These are phyloP conservation scores for Crossocerus cetratus DNA, from an alignment of 2,888 invertebrate species.

Conservation along the genomic window DNA sequence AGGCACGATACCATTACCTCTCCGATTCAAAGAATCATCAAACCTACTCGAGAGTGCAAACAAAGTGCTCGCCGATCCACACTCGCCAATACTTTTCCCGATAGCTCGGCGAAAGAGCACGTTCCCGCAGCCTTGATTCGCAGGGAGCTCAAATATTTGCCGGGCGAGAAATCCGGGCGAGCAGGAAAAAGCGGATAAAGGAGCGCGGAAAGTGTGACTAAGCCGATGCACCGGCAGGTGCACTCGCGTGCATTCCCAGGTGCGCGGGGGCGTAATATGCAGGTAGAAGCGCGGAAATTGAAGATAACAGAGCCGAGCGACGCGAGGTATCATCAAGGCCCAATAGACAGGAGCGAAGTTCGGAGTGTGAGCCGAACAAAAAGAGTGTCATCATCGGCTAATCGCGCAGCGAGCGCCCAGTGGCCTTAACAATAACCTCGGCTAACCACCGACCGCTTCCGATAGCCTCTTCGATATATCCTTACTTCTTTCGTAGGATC, in stretches of 20 bases:
- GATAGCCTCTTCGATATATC: conserved; percentile 20
- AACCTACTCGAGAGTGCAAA: too few relatives aligned
- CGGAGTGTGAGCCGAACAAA: conserved; percentile 37
- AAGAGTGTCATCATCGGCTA: conserved; percentile 48
- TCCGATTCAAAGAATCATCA: too few relatives aligned
- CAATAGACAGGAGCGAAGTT: conserved; percentile 44
- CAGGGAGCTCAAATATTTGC: neutral
- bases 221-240: conserved; percentile 51
- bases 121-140: conserved; percentile 10
- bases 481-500: conserved; percentile 5
- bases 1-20: too few relatives aligned
- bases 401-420: conserved; percentile 38
- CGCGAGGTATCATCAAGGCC: conserved; percentile 53
- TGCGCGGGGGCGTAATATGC: conserved; percentile 55
- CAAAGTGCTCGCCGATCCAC: too few relatives aligned
- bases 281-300: conserved; percentile 46
- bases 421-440: conserved; percentile 37
- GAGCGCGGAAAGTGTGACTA: conserved; percentile 41
- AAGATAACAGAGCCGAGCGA: conserved; percentile 47
- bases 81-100: too few relatives aligned
- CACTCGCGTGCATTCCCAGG: conserved; percentile 40
- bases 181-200: neutral
- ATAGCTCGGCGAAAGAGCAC: neutral
- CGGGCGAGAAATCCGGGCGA: neutral
- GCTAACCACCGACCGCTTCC: conserved; percentile 21